Percentiles rank a stretch among this genome's conserved stretches.
Evolutionary conservation across 2,113 vertebrate species (phyloP).

Genomic region (Rhynchomys soricoides): DNA sequence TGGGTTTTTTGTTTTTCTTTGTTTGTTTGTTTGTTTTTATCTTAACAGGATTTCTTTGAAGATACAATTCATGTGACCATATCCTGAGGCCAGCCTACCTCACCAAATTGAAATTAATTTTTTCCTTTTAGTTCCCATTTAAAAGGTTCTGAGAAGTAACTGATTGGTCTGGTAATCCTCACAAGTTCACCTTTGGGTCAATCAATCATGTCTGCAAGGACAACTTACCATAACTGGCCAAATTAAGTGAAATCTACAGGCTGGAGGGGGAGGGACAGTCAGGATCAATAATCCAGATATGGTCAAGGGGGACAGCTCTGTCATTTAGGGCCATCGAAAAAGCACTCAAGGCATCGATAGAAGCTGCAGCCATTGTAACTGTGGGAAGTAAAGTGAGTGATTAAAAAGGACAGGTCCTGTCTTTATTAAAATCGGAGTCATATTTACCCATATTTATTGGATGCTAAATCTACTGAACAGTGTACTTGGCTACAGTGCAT

Average conservation of each 20-base stretch:
- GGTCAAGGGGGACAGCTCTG: neutral
- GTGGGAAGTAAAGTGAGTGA: neutral
- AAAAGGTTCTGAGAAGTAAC: constrained; percentile 15
- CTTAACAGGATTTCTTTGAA: neutral
- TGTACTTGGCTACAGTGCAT: neutral
- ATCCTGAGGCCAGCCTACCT: neutral
- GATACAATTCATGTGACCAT: neutral
- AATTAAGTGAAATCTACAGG: neutral
- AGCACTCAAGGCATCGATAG: neutral
- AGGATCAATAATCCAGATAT: neutral
- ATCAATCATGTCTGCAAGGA: neutral
- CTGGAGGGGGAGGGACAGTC: neutral
- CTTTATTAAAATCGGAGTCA: neutral
- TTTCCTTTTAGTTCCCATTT: neutral
- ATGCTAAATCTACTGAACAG: neutral
- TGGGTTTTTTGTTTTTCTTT: too few relatives aligned
- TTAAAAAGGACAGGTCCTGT: neutral
- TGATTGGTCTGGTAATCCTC: neutral
- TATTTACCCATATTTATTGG: neutral
- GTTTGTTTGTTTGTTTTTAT: too few relatives aligned
- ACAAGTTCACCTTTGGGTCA: neutral
- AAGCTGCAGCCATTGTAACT: neutral
- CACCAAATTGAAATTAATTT: neutral
- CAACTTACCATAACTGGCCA: neutral
- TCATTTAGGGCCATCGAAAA: neutral